phyloP scores from a whole-genome alignment of 1,140 invertebrate species.

The Meteorus sp. region DNA sequence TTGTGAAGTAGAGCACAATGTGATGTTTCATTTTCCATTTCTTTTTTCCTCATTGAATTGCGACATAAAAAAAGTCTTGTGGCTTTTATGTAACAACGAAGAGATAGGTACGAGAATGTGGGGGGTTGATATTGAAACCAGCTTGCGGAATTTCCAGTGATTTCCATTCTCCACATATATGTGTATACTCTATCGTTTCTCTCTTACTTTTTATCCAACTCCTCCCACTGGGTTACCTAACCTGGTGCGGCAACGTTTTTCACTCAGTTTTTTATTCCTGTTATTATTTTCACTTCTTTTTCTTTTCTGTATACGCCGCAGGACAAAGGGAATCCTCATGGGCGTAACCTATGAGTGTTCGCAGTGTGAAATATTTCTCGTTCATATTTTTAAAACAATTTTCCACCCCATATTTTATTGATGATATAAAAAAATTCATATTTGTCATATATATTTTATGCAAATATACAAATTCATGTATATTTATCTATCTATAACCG shows the following conservation, averaged over 20 bases:
- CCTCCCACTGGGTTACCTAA: not conserved
- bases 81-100: constrained; percentile 3
- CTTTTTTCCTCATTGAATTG: not conserved
- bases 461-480: too few relatives aligned
- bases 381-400: too few relatives aligned
- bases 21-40: too few relatives aligned
- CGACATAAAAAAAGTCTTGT: constrained; percentile 2
- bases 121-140: constrained; percentile 12
- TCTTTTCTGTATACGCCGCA: not conserved
- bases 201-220: not conserved
- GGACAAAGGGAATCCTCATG: too few relatives aligned
- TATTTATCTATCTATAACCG: too few relatives aligned
- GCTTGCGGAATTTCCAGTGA: constrained; percentile 8
- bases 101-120: not conserved
- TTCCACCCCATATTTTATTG: too few relatives aligned
- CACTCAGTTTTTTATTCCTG: not conserved
- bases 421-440: too few relatives aligned
- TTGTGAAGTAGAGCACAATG: too few relatives aligned
- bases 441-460: too few relatives aligned
- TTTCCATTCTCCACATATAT: constrained; percentile 8
- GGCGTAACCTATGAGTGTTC: too few relatives aligned
- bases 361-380: not conserved
- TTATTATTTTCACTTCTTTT: not conserved
- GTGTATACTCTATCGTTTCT: not conserved
- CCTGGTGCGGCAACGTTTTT: not conserved